Percentiles rank a stretch among this genome's conserved stretches.
These are phyloP conservation scores for Hyposoter dolosus DNA, from an alignment of 2,888 invertebrate genomes.

Conservation along the genomic window DNA sequence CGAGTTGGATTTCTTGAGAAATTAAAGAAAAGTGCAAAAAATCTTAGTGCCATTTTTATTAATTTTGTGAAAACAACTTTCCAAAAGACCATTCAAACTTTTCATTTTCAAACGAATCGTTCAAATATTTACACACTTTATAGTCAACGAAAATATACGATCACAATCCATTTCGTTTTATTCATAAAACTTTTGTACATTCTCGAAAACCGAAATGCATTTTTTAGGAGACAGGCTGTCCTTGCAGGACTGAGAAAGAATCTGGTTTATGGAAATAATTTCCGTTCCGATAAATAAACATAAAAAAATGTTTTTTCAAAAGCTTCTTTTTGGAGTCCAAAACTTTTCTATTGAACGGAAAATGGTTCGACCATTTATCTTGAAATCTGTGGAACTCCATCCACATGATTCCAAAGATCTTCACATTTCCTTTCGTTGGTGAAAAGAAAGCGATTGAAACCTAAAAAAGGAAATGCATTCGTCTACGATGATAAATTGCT, in stretches of 20 bases:
- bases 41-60: neutral
- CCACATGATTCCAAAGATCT: neutral
- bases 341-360: neutral
- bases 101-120: neutral
- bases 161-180: neutral
- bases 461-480: neutral
- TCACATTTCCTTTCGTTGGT: neutral
- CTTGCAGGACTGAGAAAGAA: neutral
- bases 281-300: neutral
- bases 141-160: neutral
- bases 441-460: neutral
- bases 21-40: neutral
- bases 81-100: neutral
- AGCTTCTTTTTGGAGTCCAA: neutral
- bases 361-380: neutral
- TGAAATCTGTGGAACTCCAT: neutral
- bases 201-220: slow-evolving; percentile 1
- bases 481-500: neutral
- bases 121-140: neutral
- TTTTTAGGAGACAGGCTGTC: neutral
- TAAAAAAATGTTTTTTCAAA: neutral
- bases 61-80: neutral
- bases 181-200: neutral
- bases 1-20: neutral
- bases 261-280: neutral